These are phyloP conservation scores for Hexactinellida sp. DNA, from an alignment of 37 sponge, comb jelly and placozoan species.

Conservation along the genomic window DNA sequence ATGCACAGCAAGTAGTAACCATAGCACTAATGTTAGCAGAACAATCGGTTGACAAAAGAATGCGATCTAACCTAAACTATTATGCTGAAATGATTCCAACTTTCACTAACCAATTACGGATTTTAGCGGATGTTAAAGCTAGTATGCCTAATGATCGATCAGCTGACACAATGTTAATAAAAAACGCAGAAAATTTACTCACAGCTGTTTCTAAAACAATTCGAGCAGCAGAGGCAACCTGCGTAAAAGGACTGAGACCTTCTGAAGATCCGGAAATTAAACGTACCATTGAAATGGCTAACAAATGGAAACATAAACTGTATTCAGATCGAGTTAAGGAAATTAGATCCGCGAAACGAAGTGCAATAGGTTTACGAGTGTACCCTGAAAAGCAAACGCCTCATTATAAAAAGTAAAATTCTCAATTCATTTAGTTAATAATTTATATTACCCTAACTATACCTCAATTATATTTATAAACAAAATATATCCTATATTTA, in stretches of 20 bases:
- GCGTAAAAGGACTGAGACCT: slow-evolving; percentile 50
- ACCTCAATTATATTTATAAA: not conserved
- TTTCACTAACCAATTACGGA: slow-evolving; percentile 60
- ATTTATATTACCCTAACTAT: too few relatives aligned
- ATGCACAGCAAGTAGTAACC: slow-evolving; percentile 34
- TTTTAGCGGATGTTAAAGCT: slow-evolving; percentile 69
- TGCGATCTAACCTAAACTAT: slow-evolving; percentile 37
- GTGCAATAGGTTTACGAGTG: not conserved
- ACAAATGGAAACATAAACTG: slow-evolving; percentile 8
- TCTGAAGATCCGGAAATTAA: not conserved
- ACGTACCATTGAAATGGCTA: slow-evolving; percentile 4
- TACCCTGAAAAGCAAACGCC: not conserved
- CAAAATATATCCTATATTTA: not conserved
- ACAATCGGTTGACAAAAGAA: slow-evolving; percentile 51
- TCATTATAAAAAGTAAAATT: too few relatives aligned
- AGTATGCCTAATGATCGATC: slow-evolving; percentile 58
- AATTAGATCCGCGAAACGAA: not conserved
- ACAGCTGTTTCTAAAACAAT: slow-evolving; percentile 66
- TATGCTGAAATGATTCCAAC: slow-evolving; percentile 84
- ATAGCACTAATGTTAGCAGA: slow-evolving; percentile 47
- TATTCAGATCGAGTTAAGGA: not conserved
- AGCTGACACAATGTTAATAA: slow-evolving; percentile 65
- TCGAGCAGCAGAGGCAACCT: slow-evolving; percentile 72
- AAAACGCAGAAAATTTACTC: slow-evolving; percentile 83
- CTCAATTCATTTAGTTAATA: too few relatives aligned